Evolutionary conservation across 2,888 invertebrate genomes (phyloP), one percentile per base, ranked within the genome.

Genomic region (Pseudococcus longispinus): DNA sequence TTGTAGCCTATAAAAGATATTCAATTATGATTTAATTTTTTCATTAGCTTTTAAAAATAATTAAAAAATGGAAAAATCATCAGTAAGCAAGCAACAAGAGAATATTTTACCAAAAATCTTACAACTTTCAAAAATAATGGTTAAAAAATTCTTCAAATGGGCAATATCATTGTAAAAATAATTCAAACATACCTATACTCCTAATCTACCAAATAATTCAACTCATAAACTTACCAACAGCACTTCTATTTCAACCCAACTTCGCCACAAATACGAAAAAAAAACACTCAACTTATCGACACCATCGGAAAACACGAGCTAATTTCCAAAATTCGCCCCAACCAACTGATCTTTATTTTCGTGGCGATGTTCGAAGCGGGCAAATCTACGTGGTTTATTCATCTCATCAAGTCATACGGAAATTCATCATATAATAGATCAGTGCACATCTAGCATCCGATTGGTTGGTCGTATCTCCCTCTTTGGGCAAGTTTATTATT

Each of bases 391-490:
- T 37, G 37, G 37, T n/a, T 37, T 65, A 84, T 84, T 84, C 84
- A 84, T 84, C 60, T 32, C 29, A 65, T 84, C 65, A 55, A 84
- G 65, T 84, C 84, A 84, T 23, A 84, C 84, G 84, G 65, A 84
- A 84, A 84, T 84, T 84, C 60, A 65, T 42, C 65, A 55, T 23
- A 83, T 51, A 55, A 60, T 60, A 84, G 84, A 84, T 60, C 55
- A 65, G 60, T 20, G n/a, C 60, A 18, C 23, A 60, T 55, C 60
- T 13, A 26, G 51, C 13, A 23, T 15, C 65, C 42, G 60, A 84
- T 84, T 84, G 84, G 84, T 70, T 32, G 42, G n/a, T 23, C 84
- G 23, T 1, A 5, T 84, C 84, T 84, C 84, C 84, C 84, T 65
- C 84, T 84, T 29, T 42, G 84, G 65, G 23, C 20, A 13, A 37